Percentiles rank a stretch among this genome's conserved stretches.
phyloP scores from a whole-genome alignment of 1,140 invertebrate species.

The Akabosia matsudoensis region DNA sequence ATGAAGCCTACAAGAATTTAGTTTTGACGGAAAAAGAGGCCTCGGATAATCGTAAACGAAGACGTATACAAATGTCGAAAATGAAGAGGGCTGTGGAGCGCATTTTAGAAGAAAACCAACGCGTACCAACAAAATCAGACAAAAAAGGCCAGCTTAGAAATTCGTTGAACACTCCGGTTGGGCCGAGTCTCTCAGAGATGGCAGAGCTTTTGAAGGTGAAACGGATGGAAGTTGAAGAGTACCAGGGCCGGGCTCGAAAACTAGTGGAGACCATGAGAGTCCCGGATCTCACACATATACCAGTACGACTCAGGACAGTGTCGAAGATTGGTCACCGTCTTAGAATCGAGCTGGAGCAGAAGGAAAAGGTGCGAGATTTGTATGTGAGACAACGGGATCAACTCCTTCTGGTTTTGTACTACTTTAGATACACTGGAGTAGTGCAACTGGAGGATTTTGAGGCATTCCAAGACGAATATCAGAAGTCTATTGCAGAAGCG shows the following conservation, averaged over 20 bases:
- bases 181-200: conserved; percentile 17
- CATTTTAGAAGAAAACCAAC: conserved; percentile 41
- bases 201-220: conserved; percentile 29
- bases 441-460: conserved; percentile 23
- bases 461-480: background rate
- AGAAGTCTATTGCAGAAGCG: background rate
- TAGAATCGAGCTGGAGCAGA: conserved; percentile 26
- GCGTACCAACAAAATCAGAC: background rate
- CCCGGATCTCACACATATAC: conserved; percentile 41
- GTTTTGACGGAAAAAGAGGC: conserved; percentile 40
- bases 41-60: conserved; percentile 34
- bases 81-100: conserved; percentile 46
- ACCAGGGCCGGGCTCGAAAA: conserved; percentile 30
- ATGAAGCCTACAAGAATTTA: conserved; percentile 39
- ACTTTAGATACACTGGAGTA: conserved; percentile 42
- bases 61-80: conserved; percentile 41
- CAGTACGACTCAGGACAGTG: conserved; percentile 36
- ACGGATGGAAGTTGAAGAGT: conserved; percentile 37
- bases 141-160: background rate
- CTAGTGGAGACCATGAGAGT: conserved; percentile 45
- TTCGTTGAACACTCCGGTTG: background rate
- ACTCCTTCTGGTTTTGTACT: conserved; percentile 38
- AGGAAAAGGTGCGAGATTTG: conserved; percentile 29
- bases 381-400: conserved; percentile 39
- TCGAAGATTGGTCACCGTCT: conserved; percentile 32